Evolutionary conservation across 1,140 invertebrate genomes (phyloP).

Genomic region (Leptinotarsa undecemlineata): DNA sequence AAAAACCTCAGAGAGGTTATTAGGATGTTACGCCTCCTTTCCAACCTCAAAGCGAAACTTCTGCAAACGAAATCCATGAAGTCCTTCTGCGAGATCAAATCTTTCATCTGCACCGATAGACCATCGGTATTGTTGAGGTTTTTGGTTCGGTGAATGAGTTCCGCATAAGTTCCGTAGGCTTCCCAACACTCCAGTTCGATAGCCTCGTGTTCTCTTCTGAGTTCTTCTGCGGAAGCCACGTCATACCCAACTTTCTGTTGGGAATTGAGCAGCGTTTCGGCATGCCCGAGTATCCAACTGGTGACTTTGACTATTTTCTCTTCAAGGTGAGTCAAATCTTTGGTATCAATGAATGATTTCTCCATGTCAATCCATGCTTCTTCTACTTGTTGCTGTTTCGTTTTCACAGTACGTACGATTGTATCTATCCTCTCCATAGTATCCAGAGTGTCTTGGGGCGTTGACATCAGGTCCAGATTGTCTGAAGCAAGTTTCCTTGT

Average conservation of each 20-base stretch:
- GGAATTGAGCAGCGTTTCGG: slow-evolving; percentile 70
- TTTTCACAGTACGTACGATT: slow-evolving; percentile 63
- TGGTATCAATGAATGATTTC: slow-evolving; percentile 62
- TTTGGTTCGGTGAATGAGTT: slow-evolving; percentile 72
- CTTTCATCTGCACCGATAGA: slow-evolving; percentile 55
- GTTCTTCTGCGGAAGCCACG: slow-evolving; percentile 69
- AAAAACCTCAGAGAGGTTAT: slow-evolving; percentile 78
- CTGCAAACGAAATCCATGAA: slow-evolving; percentile 82
- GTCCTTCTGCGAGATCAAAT: slow-evolving; percentile 68
- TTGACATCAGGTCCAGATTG: slow-evolving; percentile 52
- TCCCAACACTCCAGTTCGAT: slow-evolving; percentile 78
- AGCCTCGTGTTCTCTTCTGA: slow-evolving; percentile 73
- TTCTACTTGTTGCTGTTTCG: slow-evolving; percentile 64
- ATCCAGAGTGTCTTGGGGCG: slow-evolving; percentile 65
- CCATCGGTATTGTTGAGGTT: slow-evolving; percentile 59
- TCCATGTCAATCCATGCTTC: slow-evolving; percentile 66
- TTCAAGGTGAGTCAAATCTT: slow-evolving; percentile 65
- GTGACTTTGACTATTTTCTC: slow-evolving; percentile 69
- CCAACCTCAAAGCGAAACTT: slow-evolving; percentile 76
- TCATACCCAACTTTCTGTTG: slow-evolving; percentile 75
- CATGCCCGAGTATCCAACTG: slow-evolving; percentile 74
- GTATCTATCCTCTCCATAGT: slow-evolving; percentile 62
- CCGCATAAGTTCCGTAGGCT: slow-evolving; percentile 75
- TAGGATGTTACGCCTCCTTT: slow-evolving; percentile 73
- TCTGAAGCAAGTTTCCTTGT: slow-evolving; percentile 52